phyloP scores from a whole-genome alignment of 1,140 invertebrate species.

The Acromyrmex heyeri region DNA sequence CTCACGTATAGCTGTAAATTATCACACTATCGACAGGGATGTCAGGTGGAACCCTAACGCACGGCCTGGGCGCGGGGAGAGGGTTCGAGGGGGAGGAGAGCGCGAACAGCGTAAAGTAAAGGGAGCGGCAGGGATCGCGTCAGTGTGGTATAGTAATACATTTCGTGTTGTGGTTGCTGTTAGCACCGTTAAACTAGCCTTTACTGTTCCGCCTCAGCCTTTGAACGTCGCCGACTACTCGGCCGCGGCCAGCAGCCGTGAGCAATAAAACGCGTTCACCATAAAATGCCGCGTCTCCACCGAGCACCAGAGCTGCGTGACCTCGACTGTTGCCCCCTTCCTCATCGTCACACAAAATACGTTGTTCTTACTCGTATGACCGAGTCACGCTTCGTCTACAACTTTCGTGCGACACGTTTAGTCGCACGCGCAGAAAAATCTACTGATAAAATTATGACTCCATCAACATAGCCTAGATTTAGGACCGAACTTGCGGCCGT shows the following conservation, averaged over 20 bases:
- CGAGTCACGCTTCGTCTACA: slow-evolving; percentile 42
- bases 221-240: slow-evolving; percentile 81
- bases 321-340: slow-evolving; percentile 55
- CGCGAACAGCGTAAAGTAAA: slow-evolving; percentile 10
- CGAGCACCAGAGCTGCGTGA: slow-evolving; percentile 36
- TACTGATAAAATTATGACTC: slow-evolving; percentile 36
- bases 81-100: background rate
- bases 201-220: slow-evolving; percentile 84
- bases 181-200: slow-evolving; percentile 85
- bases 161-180: slow-evolving; percentile 83
- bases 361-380: slow-evolving; percentile 37
- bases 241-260: slow-evolving; percentile 62
- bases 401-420: slow-evolving; percentile 47
- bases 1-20: slow-evolving; percentile 79
- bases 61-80: background rate
- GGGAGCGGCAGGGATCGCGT: slow-evolving; percentile 57
- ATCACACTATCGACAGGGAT: slow-evolving; percentile 69
- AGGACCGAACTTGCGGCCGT: background rate
- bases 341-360: slow-evolving; percentile 34
- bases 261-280: slow-evolving; percentile 83
- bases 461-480: slow-evolving; percentile 1
- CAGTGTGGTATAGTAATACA: slow-evolving; percentile 76
- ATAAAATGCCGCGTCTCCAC: slow-evolving; percentile 79
- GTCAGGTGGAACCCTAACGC: slow-evolving; percentile 14
- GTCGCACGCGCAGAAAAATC: slow-evolving; percentile 18